A percentile compares a stretch with the other conserved stretches of the same genome.
These are phyloP conservation scores for Callocephalon fimbriatum DNA, from an alignment of 2,113 vertebrate species.

Conservation along the genomic window DNA sequence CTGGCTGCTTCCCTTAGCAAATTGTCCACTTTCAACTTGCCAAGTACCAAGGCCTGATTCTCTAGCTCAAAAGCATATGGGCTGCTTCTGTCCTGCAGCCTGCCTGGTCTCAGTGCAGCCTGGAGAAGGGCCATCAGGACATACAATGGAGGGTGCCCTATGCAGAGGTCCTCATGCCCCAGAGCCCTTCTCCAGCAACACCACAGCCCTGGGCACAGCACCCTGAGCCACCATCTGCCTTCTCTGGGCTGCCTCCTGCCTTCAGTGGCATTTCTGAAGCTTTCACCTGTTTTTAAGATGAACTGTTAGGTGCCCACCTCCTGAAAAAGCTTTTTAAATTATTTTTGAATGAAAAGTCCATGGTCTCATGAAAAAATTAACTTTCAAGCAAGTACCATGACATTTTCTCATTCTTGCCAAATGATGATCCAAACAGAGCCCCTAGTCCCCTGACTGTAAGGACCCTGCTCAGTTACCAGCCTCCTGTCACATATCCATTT, in stretches of 20 bases:
- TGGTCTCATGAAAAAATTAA: not conserved
- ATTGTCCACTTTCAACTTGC: not conserved
- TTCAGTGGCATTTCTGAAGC: not conserved
- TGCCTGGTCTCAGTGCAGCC: not conserved
- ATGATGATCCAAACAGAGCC: not conserved
- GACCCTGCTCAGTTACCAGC: not conserved
- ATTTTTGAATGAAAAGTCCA: not conserved
- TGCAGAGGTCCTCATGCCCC: not conserved
- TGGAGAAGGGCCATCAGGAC: fast-evolving
- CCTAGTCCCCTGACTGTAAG: not conserved
- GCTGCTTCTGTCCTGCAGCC: not conserved
- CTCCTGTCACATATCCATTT: not conserved
- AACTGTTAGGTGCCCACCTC: not conserved
- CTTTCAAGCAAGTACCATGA: not conserved
- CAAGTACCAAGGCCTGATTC: not conserved
- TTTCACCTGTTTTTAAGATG: not conserved
- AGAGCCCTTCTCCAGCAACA: not conserved
- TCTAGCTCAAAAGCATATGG: fast-evolving
- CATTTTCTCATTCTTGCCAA: not conserved
- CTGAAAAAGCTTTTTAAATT: not conserved
- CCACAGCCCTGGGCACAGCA: no score
- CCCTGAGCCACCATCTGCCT: not conserved
- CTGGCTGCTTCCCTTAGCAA: not conserved
- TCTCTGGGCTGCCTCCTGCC: not conserved
- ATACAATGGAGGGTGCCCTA: not conserved